Base-by-base conservation (phyloP, 2,888 invertebrate species). In the Physocephala rufipes region DNA sequence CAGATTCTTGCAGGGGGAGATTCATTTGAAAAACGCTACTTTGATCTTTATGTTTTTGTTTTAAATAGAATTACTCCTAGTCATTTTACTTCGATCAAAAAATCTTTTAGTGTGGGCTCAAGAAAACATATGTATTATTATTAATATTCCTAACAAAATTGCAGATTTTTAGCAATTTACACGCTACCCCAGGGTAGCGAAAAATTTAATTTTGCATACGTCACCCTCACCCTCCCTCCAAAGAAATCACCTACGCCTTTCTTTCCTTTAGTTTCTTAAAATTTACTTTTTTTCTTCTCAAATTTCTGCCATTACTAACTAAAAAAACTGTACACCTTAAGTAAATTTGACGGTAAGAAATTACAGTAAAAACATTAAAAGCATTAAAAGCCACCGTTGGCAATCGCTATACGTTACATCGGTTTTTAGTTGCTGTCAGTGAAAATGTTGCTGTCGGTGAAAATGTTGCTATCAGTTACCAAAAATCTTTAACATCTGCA, bases 401-500 rank as follows among this genome's bases (percentile, higher is more conserved):
- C 68, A 26, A 65, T 64, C 62, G 47, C 67, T 47, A 70, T 70
- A 70, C n/a, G n/a, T n/a, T 63, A 70, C 67, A 70, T 73, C 63
- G 24, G 24, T 36, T 36, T 36, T 61, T n/a, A 64, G 53, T 59
- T 65, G 71, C 70, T 72, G 74, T 72, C 74, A 65, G 71, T 73
- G 70, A 67, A 71, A 74, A 72, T 61, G 53, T 59, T 65, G 71
- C 70, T 72, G 74, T 72, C 74, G 67, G 71, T 73, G 70, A 67
- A 71, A 74, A 72, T 67, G 70, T 67, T 59, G 67, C 74, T 73
- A 70, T 73, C 73, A 66, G 67, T 74, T 67, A 70, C 74, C 49
- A 72, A 70, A 73, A 71, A 76, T 74, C 76, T 74, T 73, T 71
- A 73, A 76, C 76, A 76, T 73, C 76, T 76, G 76, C 76, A 76